Percentiles rank a stretch among this genome's conserved stretches.
These are phyloP conservation scores for Phyllotis vaccarum DNA, from an alignment of 2,797 vertebrate genomes.

Conservation along the genomic window DNA sequence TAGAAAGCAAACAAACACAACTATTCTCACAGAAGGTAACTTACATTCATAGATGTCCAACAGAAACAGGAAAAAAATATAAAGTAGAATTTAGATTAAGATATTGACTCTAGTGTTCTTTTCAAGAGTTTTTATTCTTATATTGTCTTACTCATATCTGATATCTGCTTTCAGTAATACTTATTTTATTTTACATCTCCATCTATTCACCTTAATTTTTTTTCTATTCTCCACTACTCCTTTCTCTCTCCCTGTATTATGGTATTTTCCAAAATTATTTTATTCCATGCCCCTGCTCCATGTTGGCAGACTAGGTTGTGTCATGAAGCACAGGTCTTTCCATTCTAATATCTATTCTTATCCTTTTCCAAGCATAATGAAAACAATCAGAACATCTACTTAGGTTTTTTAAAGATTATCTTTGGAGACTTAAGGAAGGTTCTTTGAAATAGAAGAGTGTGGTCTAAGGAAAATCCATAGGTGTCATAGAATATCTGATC, in stretches of 20 bases:
- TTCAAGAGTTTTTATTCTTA: neutral
- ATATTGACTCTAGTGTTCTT: neutral
- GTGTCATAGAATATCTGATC: neutral
- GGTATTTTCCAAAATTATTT: neutral
- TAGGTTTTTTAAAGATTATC: neutral
- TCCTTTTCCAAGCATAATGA: neutral
- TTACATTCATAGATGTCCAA: neutral
- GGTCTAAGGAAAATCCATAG: neutral
- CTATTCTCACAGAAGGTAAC: neutral
- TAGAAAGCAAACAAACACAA: neutral
- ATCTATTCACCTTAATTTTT: neutral
- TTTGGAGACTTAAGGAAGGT: neutral
- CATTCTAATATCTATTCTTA: neutral
- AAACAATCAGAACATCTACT: neutral
- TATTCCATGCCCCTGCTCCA: neutral
- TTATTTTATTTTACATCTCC: neutral
- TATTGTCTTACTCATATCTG: neutral
- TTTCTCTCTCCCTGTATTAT: neutral
- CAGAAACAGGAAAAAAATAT: neutral
- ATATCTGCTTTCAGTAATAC: neutral
- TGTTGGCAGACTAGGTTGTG: slow-evolving; percentile 9
- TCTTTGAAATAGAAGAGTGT: neutral
- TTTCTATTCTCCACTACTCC: neutral
- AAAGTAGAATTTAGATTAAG: neutral
- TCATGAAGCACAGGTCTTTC: neutral